Evolutionary conservation across 2,888 invertebrate species (phyloP).

Genomic region (Latheticus oryzae): DNA sequence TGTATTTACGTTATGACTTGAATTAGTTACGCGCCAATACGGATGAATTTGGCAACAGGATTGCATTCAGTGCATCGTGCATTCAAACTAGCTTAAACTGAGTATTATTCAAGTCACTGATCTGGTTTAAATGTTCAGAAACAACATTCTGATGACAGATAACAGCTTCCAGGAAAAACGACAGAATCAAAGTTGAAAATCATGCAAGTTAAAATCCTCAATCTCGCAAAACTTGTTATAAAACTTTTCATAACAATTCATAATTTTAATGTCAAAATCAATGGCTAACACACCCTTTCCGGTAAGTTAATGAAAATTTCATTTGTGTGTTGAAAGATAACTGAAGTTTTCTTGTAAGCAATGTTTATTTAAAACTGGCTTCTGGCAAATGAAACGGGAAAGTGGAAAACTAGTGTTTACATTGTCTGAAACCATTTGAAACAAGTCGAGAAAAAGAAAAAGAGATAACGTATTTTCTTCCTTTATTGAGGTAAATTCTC

Average conservation of each 20-base stretch:
- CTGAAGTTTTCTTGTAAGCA: not conserved
- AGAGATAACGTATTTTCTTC: too few relatives aligned
- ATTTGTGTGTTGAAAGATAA: conserved; percentile 3
- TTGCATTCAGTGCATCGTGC: conserved; percentile 22
- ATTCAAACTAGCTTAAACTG: conserved; percentile 20
- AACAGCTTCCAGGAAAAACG: too few relatives aligned
- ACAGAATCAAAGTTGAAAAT: too few relatives aligned
- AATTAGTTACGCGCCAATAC: conserved; percentile 23
- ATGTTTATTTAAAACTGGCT: conserved; percentile 3
- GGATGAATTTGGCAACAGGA: conserved; percentile 19
- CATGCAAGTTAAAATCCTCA: too few relatives aligned
- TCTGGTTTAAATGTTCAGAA: too few relatives aligned
- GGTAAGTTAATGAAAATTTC: conserved; percentile 25
- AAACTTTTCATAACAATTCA: too few relatives aligned
- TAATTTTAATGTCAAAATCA: too few relatives aligned
- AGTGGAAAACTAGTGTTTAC: conserved; percentile 13
- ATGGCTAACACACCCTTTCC: too few relatives aligned
- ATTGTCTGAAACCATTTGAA: not conserved
- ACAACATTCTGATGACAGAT: too few relatives aligned
- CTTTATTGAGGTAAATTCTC: too few relatives aligned
- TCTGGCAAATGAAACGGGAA: conserved; percentile 4
- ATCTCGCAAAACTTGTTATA: too few relatives aligned
- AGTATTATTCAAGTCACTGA: too few relatives aligned
- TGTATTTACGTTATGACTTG: conserved; percentile 24
- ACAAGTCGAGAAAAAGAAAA: conserved; percentile 9